Base-by-base conservation (phyloP, 1,140 invertebrate genomes). In the Bombus picipes region DNA sequence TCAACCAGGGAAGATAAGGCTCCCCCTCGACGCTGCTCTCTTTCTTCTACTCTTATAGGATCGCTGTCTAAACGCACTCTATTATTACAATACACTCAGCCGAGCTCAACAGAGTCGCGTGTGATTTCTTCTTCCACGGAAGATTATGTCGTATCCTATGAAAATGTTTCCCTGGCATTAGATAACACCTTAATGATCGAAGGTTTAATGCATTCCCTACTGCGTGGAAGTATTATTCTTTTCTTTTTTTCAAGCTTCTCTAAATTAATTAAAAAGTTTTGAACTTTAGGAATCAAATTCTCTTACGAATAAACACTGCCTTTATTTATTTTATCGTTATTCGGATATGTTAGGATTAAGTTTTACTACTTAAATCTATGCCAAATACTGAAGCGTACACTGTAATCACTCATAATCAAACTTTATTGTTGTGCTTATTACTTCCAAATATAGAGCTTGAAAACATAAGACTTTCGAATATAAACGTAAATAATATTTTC, bases 1-100 rank as follows among this genome's bases (percentile, higher is more conserved):
- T 90, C 92, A 89, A 90, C 88, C 91, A 91, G 91, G 91, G 92
- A 93, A 95, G 94, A 95, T 95, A 95, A 95, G 91, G 89, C 89
- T 94, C 92, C 93, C 94, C 93, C 92, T 94, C 89, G 89, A 79
- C 82, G 83, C 65, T 59, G 66, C 89, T 87, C 83, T 88, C 88
- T 90, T 88, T 90, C 89, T 81, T 84, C 37, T 76, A 66, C 79
- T 87, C 86, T 87, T 89, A 89, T 85, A 80, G 89, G 85, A 89
- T 90, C 86, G 82, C 10, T 83, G 88, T 86, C 83, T 90, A 90
- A 90, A 89, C 88, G 86, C 75, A 57, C 86, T 90, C 79, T 90
- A 81, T 88, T 90, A 90, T 90, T 90, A 88, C 83, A 85, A 90
- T 86, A 88, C 78, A 68, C 71, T 83, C 89, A 88, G 72, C 34